Base-by-base conservation (phyloP, 1,140 invertebrate genomes). In the Drosophila malerkotliana region DNA sequence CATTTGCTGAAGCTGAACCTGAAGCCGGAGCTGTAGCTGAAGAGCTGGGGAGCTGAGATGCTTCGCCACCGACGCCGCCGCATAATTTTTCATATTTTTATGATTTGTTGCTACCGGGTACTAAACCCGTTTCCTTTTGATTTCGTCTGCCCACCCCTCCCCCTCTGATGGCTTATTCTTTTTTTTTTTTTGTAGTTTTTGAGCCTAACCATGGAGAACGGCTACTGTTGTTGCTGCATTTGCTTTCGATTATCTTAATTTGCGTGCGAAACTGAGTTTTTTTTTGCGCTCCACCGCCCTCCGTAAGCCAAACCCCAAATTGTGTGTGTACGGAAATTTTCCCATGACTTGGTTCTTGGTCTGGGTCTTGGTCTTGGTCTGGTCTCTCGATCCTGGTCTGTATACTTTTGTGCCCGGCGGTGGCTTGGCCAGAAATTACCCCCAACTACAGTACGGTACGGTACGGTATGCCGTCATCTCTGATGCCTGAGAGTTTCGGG, bases 181-280 rank as follows among this genome's bases (percentile, higher is more conserved):
- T 32, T 30, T 15, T 45, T 49, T 32, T 30, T 15, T 48, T 34
- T 75, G 18, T 45, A 28, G 32, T 39, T 53, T 52, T 32, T 21
- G 74, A 88, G 79, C 83, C 69, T 88, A 82, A 83, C 83, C 84
- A 88, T 88, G 71, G 84, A 77, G 73, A 79, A 66, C 71, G 77
- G 80, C 83, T 88, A 81, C 84, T 76, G 79, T 88, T 87, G 87
- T 62, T 85, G 79, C 78, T 85, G 79, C 78, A 82, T 90, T 87
- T 79, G 84, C 83, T 85, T 83, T 90, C 85, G 89, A 91, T 91
- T 91, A 91, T 85, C 90, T 91, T 91, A 91, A 91, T 91, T 91
- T 91, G 89, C 89, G 89, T 91, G 89, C 89, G 89, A 91, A 91
- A 91, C 84, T 91, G 85, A 89, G 84, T 89, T 88, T 88, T 88